phyloP scores from a whole-genome alignment of 2,113 vertebrate genomes.

The Actenoides hombroni region DNA sequence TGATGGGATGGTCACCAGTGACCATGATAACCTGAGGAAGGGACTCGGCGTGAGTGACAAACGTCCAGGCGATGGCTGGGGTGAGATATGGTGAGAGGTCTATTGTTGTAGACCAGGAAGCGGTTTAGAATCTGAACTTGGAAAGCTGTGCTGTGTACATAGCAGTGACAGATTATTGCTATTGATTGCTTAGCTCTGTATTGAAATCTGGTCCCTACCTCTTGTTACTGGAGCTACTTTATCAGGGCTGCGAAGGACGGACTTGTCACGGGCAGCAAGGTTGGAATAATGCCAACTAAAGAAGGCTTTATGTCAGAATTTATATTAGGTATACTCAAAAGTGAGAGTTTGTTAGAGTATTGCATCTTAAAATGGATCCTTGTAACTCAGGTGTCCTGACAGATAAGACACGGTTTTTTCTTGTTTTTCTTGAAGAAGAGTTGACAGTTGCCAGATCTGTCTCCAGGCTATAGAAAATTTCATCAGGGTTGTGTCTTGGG shows the following conservation, averaged over 20 bases:
- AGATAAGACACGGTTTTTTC: background rate
- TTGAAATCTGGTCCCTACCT: background rate
- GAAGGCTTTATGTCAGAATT: background rate
- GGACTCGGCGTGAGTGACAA: background rate
- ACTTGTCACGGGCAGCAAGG: background rate
- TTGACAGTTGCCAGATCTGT: background rate
- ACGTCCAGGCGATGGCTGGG: background rate
- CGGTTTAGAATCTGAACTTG: background rate
- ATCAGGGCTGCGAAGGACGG: background rate
- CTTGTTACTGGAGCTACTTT: background rate
- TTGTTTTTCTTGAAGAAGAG: background rate
- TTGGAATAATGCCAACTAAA: background rate
- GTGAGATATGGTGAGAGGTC: background rate
- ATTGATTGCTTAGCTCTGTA: background rate
- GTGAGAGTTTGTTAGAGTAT: background rate
- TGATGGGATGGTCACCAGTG: constrained; percentile 82
- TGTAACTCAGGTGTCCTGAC: background rate
- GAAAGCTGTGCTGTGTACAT: background rate
- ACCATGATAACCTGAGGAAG: constrained; percentile 81
- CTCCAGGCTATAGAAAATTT: background rate
- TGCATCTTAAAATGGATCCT: background rate
- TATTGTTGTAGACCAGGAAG: background rate
- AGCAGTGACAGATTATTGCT: background rate
- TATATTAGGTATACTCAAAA: background rate
- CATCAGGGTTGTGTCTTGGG: background rate